These are phyloP conservation scores for Hydra vulgaris DNA, from an alignment of 30 jellyfish, hydroid and myxozoan species.

Conservation along the genomic window DNA sequence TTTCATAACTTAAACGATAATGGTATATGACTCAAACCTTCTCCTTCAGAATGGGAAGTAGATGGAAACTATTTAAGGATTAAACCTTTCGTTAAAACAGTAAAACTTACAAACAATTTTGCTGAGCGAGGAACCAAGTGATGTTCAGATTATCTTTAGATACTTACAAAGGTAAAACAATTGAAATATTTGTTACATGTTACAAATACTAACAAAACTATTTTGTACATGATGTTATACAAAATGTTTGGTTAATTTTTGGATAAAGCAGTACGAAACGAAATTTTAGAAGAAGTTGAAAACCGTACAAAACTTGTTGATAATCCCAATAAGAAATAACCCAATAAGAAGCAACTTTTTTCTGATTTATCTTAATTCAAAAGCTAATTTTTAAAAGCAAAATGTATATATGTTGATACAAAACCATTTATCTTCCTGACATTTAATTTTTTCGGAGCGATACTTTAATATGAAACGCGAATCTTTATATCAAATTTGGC, in stretches of 20 bases:
- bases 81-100: neutral
- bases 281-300: too few species aligned
- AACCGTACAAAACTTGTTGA: neutral
- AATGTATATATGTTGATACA: neutral
- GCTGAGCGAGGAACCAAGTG: neutral
- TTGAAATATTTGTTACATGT: neutral
- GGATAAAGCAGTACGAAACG: neutral
- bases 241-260: neutral
- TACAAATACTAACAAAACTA: too few species aligned
- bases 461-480: too few species aligned
- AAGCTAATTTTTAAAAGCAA: neutral
- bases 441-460: neutral
- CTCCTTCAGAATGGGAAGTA: neutral
- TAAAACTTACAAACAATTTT: neutral
- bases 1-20: neutral
- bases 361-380: neutral
- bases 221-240: neutral
- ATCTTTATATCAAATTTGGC: neutral
- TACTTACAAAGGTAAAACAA: neutral
- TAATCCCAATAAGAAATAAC: neutral
- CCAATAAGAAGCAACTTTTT: neutral
- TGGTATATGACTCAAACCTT: neutral
- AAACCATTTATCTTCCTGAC: neutral
- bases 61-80: neutral
- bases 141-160: neutral